Conservation (phyloP, 2,113 vertebrate species). For the Poecile atricapillus region DNA sequence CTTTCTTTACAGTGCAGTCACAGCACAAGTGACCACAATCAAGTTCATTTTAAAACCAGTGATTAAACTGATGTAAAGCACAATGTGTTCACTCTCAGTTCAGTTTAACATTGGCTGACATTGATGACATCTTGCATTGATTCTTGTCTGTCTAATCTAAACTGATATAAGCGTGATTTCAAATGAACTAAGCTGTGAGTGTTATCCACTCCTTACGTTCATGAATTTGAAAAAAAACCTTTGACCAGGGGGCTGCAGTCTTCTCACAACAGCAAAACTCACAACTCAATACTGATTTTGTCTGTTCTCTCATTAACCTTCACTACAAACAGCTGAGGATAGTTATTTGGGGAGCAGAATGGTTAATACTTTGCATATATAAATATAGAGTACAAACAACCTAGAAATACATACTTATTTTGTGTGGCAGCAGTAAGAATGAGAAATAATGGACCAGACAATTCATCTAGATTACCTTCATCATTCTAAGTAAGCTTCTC, state of each 20-base stretch:
- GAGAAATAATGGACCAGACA: neutral
- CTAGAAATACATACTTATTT: neutral
- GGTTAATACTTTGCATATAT: slow-evolving; percentile 13
- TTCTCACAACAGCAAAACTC: neutral
- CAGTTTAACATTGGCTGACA: neutral
- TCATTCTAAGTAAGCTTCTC: neutral
- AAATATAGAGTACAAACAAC: neutral
- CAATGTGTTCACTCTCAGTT: neutral
- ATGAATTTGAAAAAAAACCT: slow-evolving; percentile 19
- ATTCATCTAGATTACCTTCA: neutral
- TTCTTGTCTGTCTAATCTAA: slow-evolving; percentile 27
- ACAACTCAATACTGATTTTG: neutral
- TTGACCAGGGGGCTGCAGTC: neutral
- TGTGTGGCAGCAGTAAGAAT: neutral
- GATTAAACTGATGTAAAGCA: neutral
- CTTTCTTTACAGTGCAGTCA: neutral
- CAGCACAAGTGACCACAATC: neutral
- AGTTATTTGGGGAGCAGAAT: neutral
- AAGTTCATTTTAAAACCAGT: neutral
- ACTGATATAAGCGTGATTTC: slow-evolving; percentile 12
- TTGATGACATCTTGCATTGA: neutral
- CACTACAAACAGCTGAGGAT: neutral
- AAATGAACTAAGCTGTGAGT: neutral
- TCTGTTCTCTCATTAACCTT: slow-evolving; percentile 12
- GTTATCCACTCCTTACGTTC: neutral